These are phyloP conservation scores for Lophotriccus pileatus DNA, from an alignment of 2,797 vertebrate genomes.

Conservation along the genomic window DNA sequence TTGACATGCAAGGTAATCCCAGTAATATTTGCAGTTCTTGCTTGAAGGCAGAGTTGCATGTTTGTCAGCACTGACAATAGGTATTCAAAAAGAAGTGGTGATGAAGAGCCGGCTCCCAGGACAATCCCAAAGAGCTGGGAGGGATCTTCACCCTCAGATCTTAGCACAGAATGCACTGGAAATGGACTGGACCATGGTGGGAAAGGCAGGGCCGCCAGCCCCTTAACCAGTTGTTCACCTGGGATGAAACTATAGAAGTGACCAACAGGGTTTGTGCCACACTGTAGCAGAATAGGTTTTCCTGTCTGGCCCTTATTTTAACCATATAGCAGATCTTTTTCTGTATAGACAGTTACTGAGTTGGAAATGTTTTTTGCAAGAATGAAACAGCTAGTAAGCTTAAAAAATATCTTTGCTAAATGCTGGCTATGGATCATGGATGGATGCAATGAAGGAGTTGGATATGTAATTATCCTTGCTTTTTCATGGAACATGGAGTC, in stretches of 20 bases:
- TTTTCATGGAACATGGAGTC: background rate
- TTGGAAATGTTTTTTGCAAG: background rate
- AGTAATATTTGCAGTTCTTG: slow-evolving; percentile 61
- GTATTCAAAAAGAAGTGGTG: background rate
- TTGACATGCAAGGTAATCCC: slow-evolving; percentile 64
- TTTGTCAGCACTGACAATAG: background rate
- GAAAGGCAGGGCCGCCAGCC: background rate
- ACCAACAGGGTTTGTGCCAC: background rate
- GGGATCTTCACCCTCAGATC: background rate
- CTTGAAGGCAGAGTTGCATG: background rate
- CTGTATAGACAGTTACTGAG: background rate
- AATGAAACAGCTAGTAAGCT: background rate
- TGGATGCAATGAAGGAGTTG: background rate
- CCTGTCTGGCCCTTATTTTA: background rate
- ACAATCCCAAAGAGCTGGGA: background rate
- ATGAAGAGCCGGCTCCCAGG: background rate
- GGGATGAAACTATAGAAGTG: background rate
- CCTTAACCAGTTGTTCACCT: background rate
- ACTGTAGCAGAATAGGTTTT: background rate
- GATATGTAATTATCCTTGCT: background rate
- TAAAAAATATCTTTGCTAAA: background rate
- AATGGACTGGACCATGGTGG: background rate
- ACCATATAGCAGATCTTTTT: background rate
- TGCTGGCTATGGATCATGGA: background rate
- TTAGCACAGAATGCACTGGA: background rate